Evolutionary conservation across 2,797 vertebrate species (phyloP).

Genomic region (Cryptoblepharus egeriae): DNA sequence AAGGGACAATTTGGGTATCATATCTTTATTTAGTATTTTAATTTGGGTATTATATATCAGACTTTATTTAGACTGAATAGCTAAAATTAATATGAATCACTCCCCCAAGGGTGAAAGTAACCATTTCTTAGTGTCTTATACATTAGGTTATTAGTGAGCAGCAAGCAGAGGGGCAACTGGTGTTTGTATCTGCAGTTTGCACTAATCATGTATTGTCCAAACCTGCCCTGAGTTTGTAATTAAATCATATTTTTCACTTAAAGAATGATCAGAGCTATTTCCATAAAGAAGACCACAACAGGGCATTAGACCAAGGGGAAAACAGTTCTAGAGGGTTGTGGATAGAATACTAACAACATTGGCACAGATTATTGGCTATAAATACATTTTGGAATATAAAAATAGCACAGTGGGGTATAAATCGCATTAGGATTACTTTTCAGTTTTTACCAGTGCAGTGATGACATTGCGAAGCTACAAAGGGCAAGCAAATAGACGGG

Average conservation of each 20-base stretch:
- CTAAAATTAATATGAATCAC: no score
- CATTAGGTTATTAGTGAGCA: no score
- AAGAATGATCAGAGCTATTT: neutral
- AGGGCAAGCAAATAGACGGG: neutral
- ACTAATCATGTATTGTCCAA: neutral
- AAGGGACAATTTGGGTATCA: no score
- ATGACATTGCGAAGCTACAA: conserved; percentile 1
- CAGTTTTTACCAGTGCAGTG: conserved; percentile 16
- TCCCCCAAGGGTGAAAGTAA: no score
- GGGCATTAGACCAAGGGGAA: neutral
- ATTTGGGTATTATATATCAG: no score
- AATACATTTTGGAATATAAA: conserved; percentile 40
- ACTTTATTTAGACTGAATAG: no score
- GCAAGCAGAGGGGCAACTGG: no score
- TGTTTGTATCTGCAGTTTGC: no score
- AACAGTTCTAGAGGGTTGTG: neutral
- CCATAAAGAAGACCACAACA: conserved; percentile 12
- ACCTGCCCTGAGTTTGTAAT: neutral
- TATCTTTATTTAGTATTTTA: no score
- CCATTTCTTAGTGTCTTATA: no score
- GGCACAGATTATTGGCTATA: neutral
- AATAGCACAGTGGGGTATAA: conserved; percentile 1
- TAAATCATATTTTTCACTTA: conserved; percentile 21
- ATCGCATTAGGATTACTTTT: conserved; percentile 18
- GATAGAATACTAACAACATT: conserved; percentile 19